A percentile compares a stretch with the other conserved stretches of the same genome.
These are phyloP conservation scores for Hypolimnas misippus DNA, from an alignment of 2,888 invertebrate species.

Conservation along the genomic window DNA sequence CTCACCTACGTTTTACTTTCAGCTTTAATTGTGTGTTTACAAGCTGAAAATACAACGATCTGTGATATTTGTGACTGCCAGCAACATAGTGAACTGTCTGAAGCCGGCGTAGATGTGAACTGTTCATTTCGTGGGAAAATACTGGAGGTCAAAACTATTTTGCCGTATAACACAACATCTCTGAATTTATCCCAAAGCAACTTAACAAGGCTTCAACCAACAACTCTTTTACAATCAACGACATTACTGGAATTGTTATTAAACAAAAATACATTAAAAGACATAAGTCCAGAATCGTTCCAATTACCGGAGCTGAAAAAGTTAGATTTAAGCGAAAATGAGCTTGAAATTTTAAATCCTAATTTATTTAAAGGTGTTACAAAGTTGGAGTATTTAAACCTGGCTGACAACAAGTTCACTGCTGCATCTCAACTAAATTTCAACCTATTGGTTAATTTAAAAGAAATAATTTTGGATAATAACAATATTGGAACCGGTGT, in stretches of 20 bases:
- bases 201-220: slow-evolving; percentile 52
- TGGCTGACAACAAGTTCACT: slow-evolving; percentile 68
- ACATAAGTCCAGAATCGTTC: slow-evolving; percentile 57
- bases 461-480: slow-evolving; percentile 67
- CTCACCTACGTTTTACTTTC: slow-evolving; percentile 1
- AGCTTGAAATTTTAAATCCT: slow-evolving; percentile 59
- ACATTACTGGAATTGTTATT: slow-evolving; percentile 57
- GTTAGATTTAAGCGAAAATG: slow-evolving; percentile 69
- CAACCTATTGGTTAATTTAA: slow-evolving; percentile 60
- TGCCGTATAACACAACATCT: slow-evolving; percentile 56
- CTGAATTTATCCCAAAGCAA: slow-evolving; percentile 66
- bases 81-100: slow-evolving; percentile 48
- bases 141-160: slow-evolving; percentile 29
- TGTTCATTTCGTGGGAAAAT: slow-evolving; percentile 56
- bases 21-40: neutral
- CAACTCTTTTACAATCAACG: slow-evolving; percentile 53
- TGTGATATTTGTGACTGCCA: slow-evolving; percentile 22
- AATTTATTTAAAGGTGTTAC: slow-evolving; percentile 61
- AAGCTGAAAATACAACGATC: slow-evolving; percentile 9
- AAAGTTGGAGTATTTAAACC: slow-evolving; percentile 65
- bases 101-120: slow-evolving; percentile 55
- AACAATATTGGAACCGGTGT: slow-evolving; percentile 67
- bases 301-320: slow-evolving; percentile 58
- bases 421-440: slow-evolving; percentile 64
- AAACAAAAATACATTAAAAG: slow-evolving; percentile 58